These are phyloP conservation scores for Ischnus inquisitorius DNA, from an alignment of 2,888 invertebrate genomes.

Conservation along the genomic window DNA sequence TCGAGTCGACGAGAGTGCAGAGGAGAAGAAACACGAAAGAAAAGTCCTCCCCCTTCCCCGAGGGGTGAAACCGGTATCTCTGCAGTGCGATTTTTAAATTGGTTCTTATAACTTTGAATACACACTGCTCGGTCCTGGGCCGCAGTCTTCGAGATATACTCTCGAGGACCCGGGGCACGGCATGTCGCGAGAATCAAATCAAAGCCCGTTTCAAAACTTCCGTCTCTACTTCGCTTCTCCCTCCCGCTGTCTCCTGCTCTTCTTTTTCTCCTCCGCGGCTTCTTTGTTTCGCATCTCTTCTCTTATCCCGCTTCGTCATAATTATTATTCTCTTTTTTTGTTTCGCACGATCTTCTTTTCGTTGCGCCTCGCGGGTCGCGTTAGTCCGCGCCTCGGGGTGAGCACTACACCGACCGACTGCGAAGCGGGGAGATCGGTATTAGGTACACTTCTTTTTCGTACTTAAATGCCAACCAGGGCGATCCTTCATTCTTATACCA, in stretches of 20 bases:
- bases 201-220: slow-evolving; percentile 79
- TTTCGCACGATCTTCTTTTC: slow-evolving; percentile 70
- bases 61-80: slow-evolving; percentile 70
- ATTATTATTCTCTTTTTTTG: slow-evolving; percentile 65
- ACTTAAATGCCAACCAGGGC: slow-evolving; percentile 72
- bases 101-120: slow-evolving; percentile 84
- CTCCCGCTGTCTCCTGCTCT: slow-evolving; percentile 73
- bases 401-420: slow-evolving; percentile 3
- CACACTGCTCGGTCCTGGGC: slow-evolving; percentile 59
- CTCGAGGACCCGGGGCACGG: slow-evolving; percentile 38
- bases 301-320: slow-evolving; percentile 60
- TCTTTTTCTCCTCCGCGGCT: slow-evolving; percentile 69
- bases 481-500: slow-evolving; percentile 75
- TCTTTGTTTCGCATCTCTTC: slow-evolving; percentile 66
- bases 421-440: slow-evolving; percentile 21
- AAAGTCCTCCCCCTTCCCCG: slow-evolving; percentile 52
- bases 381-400: slow-evolving; percentile 29
- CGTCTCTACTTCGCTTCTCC: slow-evolving; percentile 74
- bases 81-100: slow-evolving; percentile 82
- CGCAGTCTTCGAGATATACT: slow-evolving; percentile 61
- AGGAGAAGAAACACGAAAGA: slow-evolving; percentile 46
- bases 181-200: slow-evolving; percentile 78
- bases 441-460: slow-evolving; percentile 65
- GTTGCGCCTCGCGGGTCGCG: slow-evolving; percentile 58
- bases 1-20: slow-evolving; percentile 22